phyloP scores from a whole-genome alignment of 2,888 invertebrate species.

The Myopa tessellatipennis region DNA sequence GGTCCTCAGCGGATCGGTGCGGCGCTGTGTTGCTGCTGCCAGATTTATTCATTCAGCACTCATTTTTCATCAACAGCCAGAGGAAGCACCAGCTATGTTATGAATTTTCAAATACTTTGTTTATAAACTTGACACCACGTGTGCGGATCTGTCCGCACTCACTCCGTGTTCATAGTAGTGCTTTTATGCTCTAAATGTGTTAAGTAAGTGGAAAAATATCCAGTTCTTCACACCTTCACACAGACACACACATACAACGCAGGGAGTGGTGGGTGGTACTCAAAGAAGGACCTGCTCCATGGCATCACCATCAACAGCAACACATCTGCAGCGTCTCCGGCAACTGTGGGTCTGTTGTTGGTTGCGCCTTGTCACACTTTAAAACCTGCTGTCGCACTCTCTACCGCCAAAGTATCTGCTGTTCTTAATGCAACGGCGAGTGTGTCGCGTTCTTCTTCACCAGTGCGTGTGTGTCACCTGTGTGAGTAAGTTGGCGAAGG shows the following conservation, averaged over 20 bases:
- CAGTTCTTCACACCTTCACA: background rate
- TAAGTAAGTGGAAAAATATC: conserved; percentile 47
- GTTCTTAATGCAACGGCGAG: background rate
- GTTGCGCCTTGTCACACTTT: background rate
- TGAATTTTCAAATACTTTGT: background rate
- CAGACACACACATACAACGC: background rate
- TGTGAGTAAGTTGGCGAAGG: background rate
- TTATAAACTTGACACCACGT: background rate
- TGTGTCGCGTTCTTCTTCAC: background rate
- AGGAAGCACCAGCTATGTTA: background rate
- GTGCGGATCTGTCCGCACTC: background rate
- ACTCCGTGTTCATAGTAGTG: background rate
- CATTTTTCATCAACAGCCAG: background rate
- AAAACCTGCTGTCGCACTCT: background rate
- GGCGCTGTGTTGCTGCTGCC: background rate
- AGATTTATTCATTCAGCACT: conserved; percentile 3
- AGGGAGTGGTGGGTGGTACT: background rate
- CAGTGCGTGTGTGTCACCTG: background rate
- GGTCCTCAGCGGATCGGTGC: too few species aligned
- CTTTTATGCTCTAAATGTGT: conserved; percentile 41
- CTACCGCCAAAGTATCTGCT: background rate
- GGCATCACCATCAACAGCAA: conserved; percentile 4
- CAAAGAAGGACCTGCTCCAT: background rate
- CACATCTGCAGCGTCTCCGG: background rate
- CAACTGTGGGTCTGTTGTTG: background rate